Evolutionary conservation across 2,113 vertebrate genomes (phyloP).

Genomic region (Odocoileus virginianus): DNA sequence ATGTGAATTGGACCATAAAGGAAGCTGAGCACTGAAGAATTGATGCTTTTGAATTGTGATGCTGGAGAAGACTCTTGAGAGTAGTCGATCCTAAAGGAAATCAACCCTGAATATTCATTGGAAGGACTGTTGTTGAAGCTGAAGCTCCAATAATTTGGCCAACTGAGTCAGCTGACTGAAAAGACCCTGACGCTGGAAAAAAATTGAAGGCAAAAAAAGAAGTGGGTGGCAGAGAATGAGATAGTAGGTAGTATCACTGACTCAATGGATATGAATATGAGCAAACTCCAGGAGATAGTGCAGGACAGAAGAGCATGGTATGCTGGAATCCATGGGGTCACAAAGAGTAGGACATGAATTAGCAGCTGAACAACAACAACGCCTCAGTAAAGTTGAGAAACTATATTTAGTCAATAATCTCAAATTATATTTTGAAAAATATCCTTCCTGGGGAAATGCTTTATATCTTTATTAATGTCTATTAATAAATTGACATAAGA

Average conservation of each 20-base stretch:
- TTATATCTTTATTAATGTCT: background rate
- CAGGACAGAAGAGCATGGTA: background rate
- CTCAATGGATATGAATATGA: background rate
- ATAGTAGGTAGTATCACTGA: background rate
- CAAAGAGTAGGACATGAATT: background rate
- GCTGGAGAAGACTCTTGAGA: background rate
- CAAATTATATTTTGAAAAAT: background rate
- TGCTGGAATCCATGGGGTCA: background rate
- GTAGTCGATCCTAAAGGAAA: accelerated
- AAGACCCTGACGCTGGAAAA: background rate
- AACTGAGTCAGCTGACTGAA: background rate
- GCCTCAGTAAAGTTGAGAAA: background rate
- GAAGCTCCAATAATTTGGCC: background rate
- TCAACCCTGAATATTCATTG: background rate
- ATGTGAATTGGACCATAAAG: background rate
- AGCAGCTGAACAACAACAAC: background rate
- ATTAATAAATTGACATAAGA: background rate
- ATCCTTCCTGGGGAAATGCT: background rate
- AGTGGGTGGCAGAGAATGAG: background rate
- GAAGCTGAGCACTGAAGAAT: background rate
- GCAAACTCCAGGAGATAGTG: background rate
- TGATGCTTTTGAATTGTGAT: background rate
- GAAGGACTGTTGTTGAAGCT: background rate
- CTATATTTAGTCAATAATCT: background rate
- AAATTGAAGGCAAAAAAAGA: background rate